Evolutionary conservation across 2,797 vertebrate genomes (phyloP).

Genomic region (Microctenopoma lineatum): DNA sequence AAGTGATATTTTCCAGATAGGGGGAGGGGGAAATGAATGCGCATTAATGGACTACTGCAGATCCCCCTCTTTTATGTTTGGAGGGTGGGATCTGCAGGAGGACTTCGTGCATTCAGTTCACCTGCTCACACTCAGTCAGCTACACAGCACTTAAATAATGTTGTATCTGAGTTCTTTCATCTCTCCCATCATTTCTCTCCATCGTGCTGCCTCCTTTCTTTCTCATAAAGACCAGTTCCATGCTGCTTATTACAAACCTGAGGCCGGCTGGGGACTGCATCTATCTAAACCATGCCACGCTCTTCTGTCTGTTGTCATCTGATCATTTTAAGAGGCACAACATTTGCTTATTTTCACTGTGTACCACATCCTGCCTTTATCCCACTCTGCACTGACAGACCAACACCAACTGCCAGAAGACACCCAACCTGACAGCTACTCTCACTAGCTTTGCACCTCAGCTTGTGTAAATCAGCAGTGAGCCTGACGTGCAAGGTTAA

Average conservation of each 20-base stretch:
- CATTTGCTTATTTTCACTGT: constrained; percentile 7
- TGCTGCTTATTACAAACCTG: background rate
- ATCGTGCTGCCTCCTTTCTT: background rate
- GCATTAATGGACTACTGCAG: constrained; percentile 18
- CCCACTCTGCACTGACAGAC: constrained; percentile 22
- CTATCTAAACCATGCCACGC: background rate
- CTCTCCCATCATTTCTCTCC: background rate
- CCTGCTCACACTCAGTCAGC: constrained; percentile 33
- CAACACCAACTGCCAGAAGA: constrained; percentile 41
- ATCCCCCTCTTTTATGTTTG: background rate
- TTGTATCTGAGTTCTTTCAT: background rate
- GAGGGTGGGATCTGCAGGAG: constrained; percentile 10
- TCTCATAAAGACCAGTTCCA: background rate
- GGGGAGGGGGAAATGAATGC: constrained; percentile 35
- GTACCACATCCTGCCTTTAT: constrained; percentile 5
- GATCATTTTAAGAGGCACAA: constrained; percentile 8
- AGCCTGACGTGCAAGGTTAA: constrained; percentile 47
- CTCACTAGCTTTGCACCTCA: constrained; percentile 55
- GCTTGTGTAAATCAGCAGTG: constrained; percentile 44
- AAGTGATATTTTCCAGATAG: constrained; percentile 32
- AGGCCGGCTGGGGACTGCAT: background rate
- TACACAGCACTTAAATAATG: background rate
- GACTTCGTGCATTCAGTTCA: constrained; percentile 26
- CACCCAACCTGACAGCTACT: constrained; percentile 52
- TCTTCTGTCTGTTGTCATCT: background rate